Evolutionary conservation across 2,888 invertebrate species (phyloP).

Genomic region (Flexamia atlantica): DNA sequence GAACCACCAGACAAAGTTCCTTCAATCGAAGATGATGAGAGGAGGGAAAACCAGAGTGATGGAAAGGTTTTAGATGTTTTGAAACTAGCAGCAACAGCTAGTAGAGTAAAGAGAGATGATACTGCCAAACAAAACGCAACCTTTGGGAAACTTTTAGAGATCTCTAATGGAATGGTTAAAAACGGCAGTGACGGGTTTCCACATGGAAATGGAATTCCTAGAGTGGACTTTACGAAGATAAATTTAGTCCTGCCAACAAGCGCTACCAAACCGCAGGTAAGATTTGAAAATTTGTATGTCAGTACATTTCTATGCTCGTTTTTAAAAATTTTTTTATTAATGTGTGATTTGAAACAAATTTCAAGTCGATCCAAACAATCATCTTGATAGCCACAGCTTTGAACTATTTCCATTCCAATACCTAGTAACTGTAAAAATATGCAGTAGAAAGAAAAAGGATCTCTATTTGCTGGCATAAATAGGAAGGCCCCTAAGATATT

Average conservation of each 20-base stretch:
- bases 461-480: no score
- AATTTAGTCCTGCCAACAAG: constrained; percentile 47
- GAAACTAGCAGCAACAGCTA: neutral
- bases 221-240: constrained; percentile 55
- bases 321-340: no score
- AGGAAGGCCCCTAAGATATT: no score
- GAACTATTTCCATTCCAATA: no score
- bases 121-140: neutral
- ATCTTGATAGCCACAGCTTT: no score
- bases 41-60: neutral
- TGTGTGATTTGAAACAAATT: no score
- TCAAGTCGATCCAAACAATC: no score
- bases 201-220: constrained; percentile 46
- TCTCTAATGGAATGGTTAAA: neutral
- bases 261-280: constrained; percentile 53
- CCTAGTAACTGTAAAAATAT: no score
- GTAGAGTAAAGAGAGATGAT: neutral
- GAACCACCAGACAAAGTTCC: constrained; percentile 24
- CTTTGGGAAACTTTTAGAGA: constrained; percentile 5
- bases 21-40: neutral
- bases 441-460: no score
- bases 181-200: constrained; percentile 14
- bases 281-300: no score
- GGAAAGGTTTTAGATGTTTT: constrained; percentile 24
- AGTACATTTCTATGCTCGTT: no score